Evolutionary conservation across 2,797 vertebrate species (phyloP), one percentile per base, ranked within the genome.

Genomic region (Labeo calbasu): DNA sequence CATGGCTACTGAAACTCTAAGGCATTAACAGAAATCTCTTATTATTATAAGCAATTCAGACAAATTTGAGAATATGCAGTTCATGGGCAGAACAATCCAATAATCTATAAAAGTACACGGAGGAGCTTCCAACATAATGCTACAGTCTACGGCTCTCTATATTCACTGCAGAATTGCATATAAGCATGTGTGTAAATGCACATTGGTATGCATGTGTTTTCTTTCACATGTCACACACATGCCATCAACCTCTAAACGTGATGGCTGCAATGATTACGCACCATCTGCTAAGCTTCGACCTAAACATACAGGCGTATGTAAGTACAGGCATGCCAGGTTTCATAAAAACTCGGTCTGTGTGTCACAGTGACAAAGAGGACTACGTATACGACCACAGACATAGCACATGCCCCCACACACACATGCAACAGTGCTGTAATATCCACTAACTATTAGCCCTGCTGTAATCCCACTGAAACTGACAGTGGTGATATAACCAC

Each of bases 201-300:
- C 40, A 72, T 28, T 40, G 55, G 57, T 48, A 50, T 71, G 19
- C 61, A 72, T 73, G 57, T 19, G n/a, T 43, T 71, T 81, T 53
- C 63, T 53, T 82, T 63, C 69, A 79, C 69, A 68, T 59, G 12
- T 36, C 50, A 48, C 72, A 36, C 66, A 82, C 48, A 73, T 50
- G 43, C 79, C 32, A 17, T 66, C 61, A 70, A 70, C 32, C 23
- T 79, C 23, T 75, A n/a, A 61, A 80, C 71, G 79, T 84, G 83
- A 89, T 87, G 82, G 86, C 83, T 82, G 25, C 77, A 68, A 84
- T 81, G 66, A 86, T 63, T 70, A 86, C 50, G 0, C 36, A 68
- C 85, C 86, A 89, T 88, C 86, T 89, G 85, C 84, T 85, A 63
- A 77, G 43, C 80, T 57, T 61, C 46, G 71, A 77, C 36, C 51